Evolutionary conservation across 2,888 invertebrate genomes (phyloP), one percentile per base, ranked within the genome.

Genomic region (Eueremaeus valkanovi): DNA sequence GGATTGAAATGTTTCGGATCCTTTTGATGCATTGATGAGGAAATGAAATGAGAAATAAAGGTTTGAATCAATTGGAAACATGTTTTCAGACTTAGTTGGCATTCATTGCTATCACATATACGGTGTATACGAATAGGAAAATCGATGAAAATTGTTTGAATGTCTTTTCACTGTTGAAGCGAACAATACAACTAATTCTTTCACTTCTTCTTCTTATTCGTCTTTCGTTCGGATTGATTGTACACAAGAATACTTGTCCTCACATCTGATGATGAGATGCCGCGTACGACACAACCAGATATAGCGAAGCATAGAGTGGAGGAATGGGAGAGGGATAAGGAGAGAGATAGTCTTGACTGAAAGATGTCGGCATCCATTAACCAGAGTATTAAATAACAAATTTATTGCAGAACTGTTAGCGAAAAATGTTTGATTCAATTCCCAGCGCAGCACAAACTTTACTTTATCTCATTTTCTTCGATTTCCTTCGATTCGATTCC

Each of bases 281-380:
- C 16, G n/a, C n/a, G n/a, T n/a, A n/a, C n/a, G n/a, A n/a, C n/a
- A n/a, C n/a, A n/a, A n/a, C n/a, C n/a, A n/a, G n/a, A n/a, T n/a
- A n/a, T n/a, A n/a, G n/a, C n/a, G n/a, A n/a, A n/a, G n/a, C n/a
- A n/a, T n/a, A n/a, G 42, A 16, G 16, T 11, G 11, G 11, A n/a
- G n/a, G n/a, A n/a, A n/a, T n/a, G n/a, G n/a, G n/a, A n/a, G n/a
- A n/a, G n/a, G n/a, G n/a, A n/a, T n/a, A n/a, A n/a, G n/a, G n/a
- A 8, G 36, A 11, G 36, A 36, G 11, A 36, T 36, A 36, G 6
- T 11, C 5, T 5, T 36, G 36, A 8, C 36, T 11, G 5, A 6
- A 51, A 51, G 16, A 51, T 51, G 51, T 51, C 51, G 51, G 51
- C 51, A 51, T 51, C 51, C 51, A 51, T 51, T 51, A 51, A 51